Evolutionary conservation across 2,113 vertebrate species (phyloP).

Genomic region (Heterotis niloticus): DNA sequence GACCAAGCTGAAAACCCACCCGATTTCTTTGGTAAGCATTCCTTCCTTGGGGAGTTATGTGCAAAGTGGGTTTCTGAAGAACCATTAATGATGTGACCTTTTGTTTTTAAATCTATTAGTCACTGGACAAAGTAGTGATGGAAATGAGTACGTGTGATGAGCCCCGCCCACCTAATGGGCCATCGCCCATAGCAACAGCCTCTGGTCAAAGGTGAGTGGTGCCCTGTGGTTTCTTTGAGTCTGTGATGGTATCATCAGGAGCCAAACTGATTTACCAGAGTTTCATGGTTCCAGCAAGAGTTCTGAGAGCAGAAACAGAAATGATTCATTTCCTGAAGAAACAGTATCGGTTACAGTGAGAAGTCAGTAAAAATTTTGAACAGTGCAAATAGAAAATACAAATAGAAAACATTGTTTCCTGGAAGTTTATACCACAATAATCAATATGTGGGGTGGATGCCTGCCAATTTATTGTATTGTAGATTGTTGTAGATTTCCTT

Average conservation of each 20-base stretch:
- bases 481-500: too few species aligned
- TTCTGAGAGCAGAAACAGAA: too few species aligned
- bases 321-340: neutral
- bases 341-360: neutral
- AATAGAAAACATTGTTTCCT: too few species aligned
- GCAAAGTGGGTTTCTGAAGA: neutral
- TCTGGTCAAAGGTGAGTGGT: slow-evolving; percentile 86
- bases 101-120: slow-evolving; percentile 54
- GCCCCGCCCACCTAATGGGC: slow-evolving; percentile 88
- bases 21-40: slow-evolving; percentile 84
- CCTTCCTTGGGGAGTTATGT: neutral
- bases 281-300: too few species aligned
- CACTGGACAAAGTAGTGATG: slow-evolving; percentile 95
- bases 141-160: slow-evolving; percentile 99
- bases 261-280: too few species aligned
- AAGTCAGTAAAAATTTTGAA: neutral
- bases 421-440: too few species aligned
- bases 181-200: slow-evolving; percentile 93
- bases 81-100: neutral
- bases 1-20: slow-evolving; percentile 97
- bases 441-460: too few species aligned
- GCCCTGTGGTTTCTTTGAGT: neutral
- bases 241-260: neutral
- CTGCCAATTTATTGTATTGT: too few species aligned
- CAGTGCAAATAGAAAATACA: too few species aligned